Evolutionary conservation across 2,888 invertebrate species (phyloP).

Genomic region (Oegoconia quadripuncta): DNA sequence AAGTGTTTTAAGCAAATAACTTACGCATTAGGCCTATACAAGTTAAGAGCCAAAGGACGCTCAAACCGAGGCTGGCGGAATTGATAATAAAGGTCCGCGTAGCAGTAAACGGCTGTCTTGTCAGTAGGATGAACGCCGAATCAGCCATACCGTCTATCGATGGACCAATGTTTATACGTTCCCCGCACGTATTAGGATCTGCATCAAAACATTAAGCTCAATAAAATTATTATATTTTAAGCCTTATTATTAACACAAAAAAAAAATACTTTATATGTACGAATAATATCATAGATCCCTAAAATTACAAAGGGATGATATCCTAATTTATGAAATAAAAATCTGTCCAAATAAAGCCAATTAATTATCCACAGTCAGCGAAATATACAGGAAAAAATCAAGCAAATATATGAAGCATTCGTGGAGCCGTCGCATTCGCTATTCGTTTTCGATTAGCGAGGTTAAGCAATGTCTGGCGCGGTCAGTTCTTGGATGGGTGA

Average conservation of each 20-base stretch:
- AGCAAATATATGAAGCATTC: no score
- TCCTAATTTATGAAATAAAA: background rate
- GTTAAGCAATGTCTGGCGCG: no score
- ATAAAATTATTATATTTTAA: constrained; percentile 1
- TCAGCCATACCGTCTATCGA: constrained; percentile 44
- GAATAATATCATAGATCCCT: background rate
- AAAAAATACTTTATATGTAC: background rate
- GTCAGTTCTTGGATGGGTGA: no score
- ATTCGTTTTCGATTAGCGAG: constrained; percentile 1
- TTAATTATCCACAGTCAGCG: no score
- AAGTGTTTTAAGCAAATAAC: constrained; percentile 15
- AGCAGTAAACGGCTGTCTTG: constrained; percentile 39
- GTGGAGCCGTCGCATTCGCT: no score
- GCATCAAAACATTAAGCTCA: no score
- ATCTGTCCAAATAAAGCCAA: background rate
- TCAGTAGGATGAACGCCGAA: constrained; percentile 52
- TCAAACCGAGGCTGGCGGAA: constrained; percentile 37
- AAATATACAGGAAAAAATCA: no score
- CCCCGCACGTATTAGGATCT: constrained; percentile 51
- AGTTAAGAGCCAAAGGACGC: constrained; percentile 45
- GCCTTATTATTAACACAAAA: no score
- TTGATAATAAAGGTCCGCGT: constrained; percentile 55
- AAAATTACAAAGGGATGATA: no score
- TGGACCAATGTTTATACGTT: constrained; percentile 48
- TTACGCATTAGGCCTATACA: constrained; percentile 54